Evolutionary conservation across 2,888 invertebrate species (phyloP).

Genomic region (Deroplatys truncata): DNA sequence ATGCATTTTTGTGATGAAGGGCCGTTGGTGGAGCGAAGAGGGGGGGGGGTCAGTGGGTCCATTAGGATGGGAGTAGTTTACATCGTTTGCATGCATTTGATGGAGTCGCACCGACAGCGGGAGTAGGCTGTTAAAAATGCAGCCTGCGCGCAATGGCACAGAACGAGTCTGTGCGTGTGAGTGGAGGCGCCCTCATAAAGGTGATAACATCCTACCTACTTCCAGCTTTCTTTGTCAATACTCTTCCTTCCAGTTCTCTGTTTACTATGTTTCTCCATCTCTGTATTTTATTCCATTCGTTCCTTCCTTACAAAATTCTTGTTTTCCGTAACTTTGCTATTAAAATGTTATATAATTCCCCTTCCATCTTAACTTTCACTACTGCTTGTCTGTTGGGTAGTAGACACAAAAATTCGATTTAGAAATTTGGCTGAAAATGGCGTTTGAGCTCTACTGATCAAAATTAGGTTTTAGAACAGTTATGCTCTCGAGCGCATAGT

Average conservation of each 20-base stretch:
- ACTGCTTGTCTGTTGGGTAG: no score
- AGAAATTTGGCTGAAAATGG: no score
- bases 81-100: constrained; percentile 16
- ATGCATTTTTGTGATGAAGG: neutral
- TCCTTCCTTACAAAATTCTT: neutral
- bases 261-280: neutral
- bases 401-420: no score
- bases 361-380: no score
- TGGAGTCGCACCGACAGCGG: neutral
- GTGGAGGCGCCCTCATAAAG: neutral
- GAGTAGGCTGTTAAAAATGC: neutral
- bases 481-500: no score
- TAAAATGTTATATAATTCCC: no score
- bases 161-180: neutral
- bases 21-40: no score
- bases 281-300: neutral
- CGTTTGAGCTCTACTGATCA: no score
- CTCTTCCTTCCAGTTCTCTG: neutral
- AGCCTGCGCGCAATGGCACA: neutral
- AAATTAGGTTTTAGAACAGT: no score
- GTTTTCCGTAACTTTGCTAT: no score
- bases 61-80: neutral
- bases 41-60: neutral
- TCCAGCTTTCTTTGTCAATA: neutral
- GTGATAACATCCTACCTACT: neutral